Evolutionary conservation across 2,888 invertebrate species (phyloP), one percentile per base, ranked within the genome.

Genomic region (Trisateles emortualis): DNA sequence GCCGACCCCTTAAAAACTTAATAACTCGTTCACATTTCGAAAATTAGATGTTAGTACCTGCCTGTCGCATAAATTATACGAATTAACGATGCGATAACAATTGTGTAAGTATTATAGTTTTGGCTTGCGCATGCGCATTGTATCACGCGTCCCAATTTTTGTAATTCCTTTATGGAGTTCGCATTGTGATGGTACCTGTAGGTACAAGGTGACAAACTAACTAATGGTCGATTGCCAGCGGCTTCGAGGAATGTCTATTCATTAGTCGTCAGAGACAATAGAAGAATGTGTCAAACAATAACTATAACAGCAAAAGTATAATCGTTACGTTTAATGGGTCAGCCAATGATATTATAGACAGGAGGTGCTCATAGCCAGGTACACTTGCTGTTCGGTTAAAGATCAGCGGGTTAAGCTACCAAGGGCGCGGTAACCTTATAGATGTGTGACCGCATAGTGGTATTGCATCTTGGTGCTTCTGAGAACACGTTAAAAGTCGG

Each of bases 91-190:
- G 56, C 72, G 63, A 68, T 69, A 69, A 62, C 59, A 59, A 66
- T 66, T 53, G 56, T 33, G 64, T n/a, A n/a, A n/a, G n/a, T 65
- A 64, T 62, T 69, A 68, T 58, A 68, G 68, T 72, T 72, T 85
- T 86, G 87, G 87, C 84, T 72, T 73, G 71, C 62, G 59, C 64
- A 16, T n/a, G 59, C 68, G 77, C 80, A 86, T 85, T 86, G 82
- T 86, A 64, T 76, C 76, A 78, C 73, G 79, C 67, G 77, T 62
- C 62, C 72, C 60, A 72, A 71, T 79, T 81, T 76, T 78, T 75
- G 66, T 59, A 52, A 70, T 69, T 68, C 78, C 69, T 69, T 74
- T 74, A 68, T 70, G 54, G 66, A 65, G 65, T 55, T 59, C 43
- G 58, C 58, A 72, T 68, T 71, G 68, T 76, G 72, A 63, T 64